Evolutionary conservation across 2,797 vertebrate species (phyloP).

Genomic region (Podarcis lilfordi): DNA sequence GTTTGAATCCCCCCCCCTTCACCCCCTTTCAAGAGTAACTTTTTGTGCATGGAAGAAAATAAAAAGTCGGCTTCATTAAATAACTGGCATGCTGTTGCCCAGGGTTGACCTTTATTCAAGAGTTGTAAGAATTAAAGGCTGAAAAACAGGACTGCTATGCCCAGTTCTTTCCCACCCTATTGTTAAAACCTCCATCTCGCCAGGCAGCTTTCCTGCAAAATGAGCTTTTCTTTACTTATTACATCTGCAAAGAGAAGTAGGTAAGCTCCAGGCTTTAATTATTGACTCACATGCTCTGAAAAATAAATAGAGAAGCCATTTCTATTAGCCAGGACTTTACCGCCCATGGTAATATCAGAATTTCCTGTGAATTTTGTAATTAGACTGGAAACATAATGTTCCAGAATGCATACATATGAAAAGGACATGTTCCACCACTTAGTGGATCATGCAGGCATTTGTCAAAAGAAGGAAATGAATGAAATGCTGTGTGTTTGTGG

Average conservation of each 20-base stretch:
- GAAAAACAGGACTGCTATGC: conserved; percentile 50
- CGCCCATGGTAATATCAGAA: conserved; percentile 60
- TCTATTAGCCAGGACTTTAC: conserved; percentile 51
- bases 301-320: conserved; percentile 67
- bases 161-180: conserved; percentile 34
- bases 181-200: conserved; percentile 59
- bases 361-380: conserved; percentile 72
- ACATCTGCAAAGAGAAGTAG: conserved; percentile 59
- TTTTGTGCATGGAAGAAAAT: conserved; percentile 23
- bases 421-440: conserved; percentile 46
- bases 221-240: conserved; percentile 63
- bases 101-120: conserved; percentile 61
- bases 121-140: conserved; percentile 59
- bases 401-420: conserved; percentile 51
- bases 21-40: conserved; percentile 31
- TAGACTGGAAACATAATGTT: conserved; percentile 64
- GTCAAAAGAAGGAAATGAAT: conserved; percentile 28
- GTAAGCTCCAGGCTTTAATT: conserved; percentile 70
- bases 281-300: conserved; percentile 67
- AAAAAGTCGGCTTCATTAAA: conserved; percentile 52
- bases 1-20: not conserved
- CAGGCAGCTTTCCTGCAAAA: conserved; percentile 57
- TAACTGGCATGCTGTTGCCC: conserved; percentile 51
- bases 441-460: conserved; percentile 45
- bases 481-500: not conserved